Conservation (phyloP, 2,888 invertebrate species). For the Aradus depressus region DNA sequence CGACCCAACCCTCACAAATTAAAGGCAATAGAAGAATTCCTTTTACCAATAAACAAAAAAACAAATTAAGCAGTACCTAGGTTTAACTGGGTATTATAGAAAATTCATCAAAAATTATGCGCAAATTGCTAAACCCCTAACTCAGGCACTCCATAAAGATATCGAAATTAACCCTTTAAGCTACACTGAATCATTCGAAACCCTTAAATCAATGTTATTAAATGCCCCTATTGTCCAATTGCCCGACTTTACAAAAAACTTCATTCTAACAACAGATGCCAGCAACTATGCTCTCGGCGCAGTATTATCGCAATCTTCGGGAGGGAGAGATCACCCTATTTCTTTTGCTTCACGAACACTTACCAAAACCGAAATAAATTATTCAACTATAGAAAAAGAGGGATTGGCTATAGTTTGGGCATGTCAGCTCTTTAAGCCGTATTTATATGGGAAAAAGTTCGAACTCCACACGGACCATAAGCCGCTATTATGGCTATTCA, state of each 20-base stretch:
- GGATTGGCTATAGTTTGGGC: too few relatives aligned
- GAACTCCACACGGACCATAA: too few relatives aligned
- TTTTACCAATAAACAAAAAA: slow-evolving; percentile 8
- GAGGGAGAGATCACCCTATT: slow-evolving; percentile 34
- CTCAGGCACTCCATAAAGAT: too few relatives aligned
- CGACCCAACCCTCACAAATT: slow-evolving; percentile 9
- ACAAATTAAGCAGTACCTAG: slow-evolving; percentile 29
- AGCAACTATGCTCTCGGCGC: slow-evolving; percentile 32
- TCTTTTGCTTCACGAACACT: slow-evolving; percentile 33
- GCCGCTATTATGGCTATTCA: too few relatives aligned
- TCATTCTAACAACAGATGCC: slow-evolving; percentile 31
- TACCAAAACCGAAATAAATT: slow-evolving; percentile 31
- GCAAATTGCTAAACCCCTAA: too few relatives aligned
- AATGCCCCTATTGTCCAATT: slow-evolving; percentile 19
- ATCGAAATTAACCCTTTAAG: background rate
- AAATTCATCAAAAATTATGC: too few relatives aligned
- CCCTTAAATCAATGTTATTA: background rate
- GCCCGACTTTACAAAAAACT: slow-evolving; percentile 18
- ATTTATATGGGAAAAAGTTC: too few relatives aligned
- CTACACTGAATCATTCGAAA: slow-evolving; percentile 8
- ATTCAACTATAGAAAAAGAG: too few relatives aligned
- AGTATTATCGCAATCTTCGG: slow-evolving; percentile 30
- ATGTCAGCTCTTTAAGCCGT: too few relatives aligned
- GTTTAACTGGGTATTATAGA: too few relatives aligned
- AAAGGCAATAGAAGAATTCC: slow-evolving; percentile 6